These are phyloP conservation scores for Lacerta agilis DNA, from an alignment of 2,797 vertebrate genomes.

Conservation along the genomic window DNA sequence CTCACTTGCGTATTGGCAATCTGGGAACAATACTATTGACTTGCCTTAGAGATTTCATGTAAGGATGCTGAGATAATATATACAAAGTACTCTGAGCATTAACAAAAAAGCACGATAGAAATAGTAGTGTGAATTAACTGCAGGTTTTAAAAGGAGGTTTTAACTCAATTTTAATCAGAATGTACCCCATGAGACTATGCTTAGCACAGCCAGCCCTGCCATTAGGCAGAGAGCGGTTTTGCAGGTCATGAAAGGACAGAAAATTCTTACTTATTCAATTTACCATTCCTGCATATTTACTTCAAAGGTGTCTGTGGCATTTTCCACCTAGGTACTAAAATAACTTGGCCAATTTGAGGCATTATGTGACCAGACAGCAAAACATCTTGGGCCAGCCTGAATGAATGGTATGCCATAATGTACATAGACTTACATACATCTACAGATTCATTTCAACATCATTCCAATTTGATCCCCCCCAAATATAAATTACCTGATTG, in stretches of 20 bases:
- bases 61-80: neutral
- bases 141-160: neutral
- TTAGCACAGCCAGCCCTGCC: too few relatives aligned
- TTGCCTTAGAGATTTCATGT: neutral
- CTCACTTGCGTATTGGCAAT: neutral
- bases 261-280: neutral
- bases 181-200: neutral
- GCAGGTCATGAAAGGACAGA: too few relatives aligned
- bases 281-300: too few relatives aligned
- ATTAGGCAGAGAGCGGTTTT: too few relatives aligned
- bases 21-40: neutral
- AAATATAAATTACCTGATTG: conserved; percentile 1
- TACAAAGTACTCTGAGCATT: neutral
- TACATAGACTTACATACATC: neutral
- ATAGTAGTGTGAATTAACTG: neutral
- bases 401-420: neutral
- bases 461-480: neutral
- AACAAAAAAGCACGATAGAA: neutral
- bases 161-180: neutral
- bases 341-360: too few relatives aligned
- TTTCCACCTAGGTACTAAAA: too few relatives aligned
- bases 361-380: too few relatives aligned
- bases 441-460: too few relatives aligned
- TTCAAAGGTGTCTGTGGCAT: too few relatives aligned
- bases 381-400: too few relatives aligned